Evolutionary conservation across 2,113 vertebrate species (phyloP).

Genomic region (Corydoras maculifer): DNA sequence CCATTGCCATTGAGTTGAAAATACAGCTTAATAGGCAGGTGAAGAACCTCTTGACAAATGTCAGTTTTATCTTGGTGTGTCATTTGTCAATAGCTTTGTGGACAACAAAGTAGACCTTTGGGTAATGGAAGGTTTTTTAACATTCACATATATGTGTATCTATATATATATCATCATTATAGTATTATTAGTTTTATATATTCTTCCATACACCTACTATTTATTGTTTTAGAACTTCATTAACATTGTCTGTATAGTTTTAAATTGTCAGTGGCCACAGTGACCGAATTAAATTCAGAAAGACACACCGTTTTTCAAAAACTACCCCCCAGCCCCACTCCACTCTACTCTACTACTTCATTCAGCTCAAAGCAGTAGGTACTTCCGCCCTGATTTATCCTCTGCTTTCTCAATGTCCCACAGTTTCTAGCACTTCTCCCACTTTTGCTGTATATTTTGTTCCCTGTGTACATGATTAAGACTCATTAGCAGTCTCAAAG

Average conservation of each 20-base stretch:
- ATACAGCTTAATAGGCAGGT: slow-evolving; percentile 71
- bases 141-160: no score
- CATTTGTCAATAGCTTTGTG: slow-evolving; percentile 5
- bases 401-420: slow-evolving; percentile 60
- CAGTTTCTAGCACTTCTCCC: slow-evolving; percentile 44
- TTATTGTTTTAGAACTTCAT: no score
- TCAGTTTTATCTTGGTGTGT: slow-evolving; percentile 53
- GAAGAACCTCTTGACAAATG: slow-evolving; percentile 75
- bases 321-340: slow-evolving; percentile 31
- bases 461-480: slow-evolving; percentile 50
- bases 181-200: no score
- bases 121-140: not conserved
- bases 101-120: not conserved
- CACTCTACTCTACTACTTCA: slow-evolving; percentile 31
- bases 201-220: no score
- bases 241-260: no score
- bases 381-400: slow-evolving; percentile 62
- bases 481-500: slow-evolving; percentile 56
- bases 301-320: slow-evolving; percentile 32
- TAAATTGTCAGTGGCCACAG: slow-evolving; percentile 4
- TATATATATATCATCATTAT: no score
- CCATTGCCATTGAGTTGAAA: slow-evolving; percentile 69
- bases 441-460: slow-evolving; percentile 50
- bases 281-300: slow-evolving; percentile 16
- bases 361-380: slow-evolving; percentile 51